Evolutionary conservation across 2,888 invertebrate species (phyloP).

Genomic region (Meghimatium bilineatum): DNA sequence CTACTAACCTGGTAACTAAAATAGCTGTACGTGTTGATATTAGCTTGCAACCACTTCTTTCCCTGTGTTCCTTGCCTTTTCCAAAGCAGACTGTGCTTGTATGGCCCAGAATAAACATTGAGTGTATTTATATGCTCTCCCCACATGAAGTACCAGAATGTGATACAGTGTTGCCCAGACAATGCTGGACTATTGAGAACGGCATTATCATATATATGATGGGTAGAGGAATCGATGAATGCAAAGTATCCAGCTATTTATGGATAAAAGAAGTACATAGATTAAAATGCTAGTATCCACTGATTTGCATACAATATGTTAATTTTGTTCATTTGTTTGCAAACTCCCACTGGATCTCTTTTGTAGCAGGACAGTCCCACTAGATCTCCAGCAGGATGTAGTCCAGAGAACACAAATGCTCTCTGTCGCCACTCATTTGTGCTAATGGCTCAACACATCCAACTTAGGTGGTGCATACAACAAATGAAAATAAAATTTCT

Average conservation of each 20-base stretch:
- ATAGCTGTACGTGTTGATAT: constrained; percentile 57
- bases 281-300: neutral
- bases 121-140: constrained; percentile 66
- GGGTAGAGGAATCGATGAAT: constrained; percentile 75
- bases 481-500: no score
- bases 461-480: no score
- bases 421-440: no score
- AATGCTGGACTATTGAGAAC: constrained; percentile 63
- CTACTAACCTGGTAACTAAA: constrained; percentile 57
- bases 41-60: constrained; percentile 62
- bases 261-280: neutral
- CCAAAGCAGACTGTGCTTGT: constrained; percentile 61
- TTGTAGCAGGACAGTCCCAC: no score
- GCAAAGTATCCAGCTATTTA: constrained; percentile 63
- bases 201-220: constrained; percentile 81
- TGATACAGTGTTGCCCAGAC: constrained; percentile 58
- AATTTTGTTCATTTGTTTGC: no score
- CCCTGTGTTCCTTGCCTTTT: constrained; percentile 63
- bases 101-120: constrained; percentile 71
- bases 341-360: no score
- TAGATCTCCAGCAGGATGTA: no score
- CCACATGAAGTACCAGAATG: constrained; percentile 73
- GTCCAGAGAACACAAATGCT: no score
- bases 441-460: no score
- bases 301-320: neutral